A percentile compares a stretch with the other conserved stretches of the same genome.
phyloP scores from a whole-genome alignment of 2,888 invertebrate genomes.

The Meghimatium bilineatum region DNA sequence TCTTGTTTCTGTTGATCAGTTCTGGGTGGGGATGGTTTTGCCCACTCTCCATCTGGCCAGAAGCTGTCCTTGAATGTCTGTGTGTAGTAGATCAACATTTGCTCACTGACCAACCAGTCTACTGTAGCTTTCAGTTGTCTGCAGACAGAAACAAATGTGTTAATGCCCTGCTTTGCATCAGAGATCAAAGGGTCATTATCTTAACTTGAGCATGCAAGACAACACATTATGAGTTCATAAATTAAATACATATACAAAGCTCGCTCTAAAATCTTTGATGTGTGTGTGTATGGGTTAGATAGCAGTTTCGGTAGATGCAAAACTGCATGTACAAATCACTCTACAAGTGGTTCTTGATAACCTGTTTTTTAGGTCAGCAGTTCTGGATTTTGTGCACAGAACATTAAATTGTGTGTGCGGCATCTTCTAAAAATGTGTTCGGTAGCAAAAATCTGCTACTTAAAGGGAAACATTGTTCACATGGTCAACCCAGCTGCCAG shows the following conservation, averaged over 20 bases:
- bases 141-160: constrained; percentile 59
- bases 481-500: too few species aligned
- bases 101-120: constrained; percentile 90
- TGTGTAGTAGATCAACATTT: constrained; percentile 92
- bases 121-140: constrained; percentile 92
- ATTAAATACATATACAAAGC: background rate
- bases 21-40: constrained; percentile 80
- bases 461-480: too few species aligned
- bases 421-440: too few species aligned
- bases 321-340: too few species aligned
- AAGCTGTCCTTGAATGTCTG: constrained; percentile 89
- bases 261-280: too few species aligned
- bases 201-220: background rate
- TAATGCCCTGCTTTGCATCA: background rate
- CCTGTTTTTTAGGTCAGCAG: too few species aligned
- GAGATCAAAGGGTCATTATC: background rate
- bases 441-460: too few species aligned
- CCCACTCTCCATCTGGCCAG: constrained; percentile 88
- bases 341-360: too few species aligned
- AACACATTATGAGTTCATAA: background rate
- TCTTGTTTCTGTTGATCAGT: constrained; percentile 82
- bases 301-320: too few species aligned
- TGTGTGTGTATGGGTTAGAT: too few species aligned
- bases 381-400: too few species aligned
- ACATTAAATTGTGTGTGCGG: too few species aligned